Percentiles rank a stretch among this genome's conserved stretches.
phyloP scores from a whole-genome alignment of 2,888 invertebrate genomes.

The Steinernema scapterisci region DNA sequence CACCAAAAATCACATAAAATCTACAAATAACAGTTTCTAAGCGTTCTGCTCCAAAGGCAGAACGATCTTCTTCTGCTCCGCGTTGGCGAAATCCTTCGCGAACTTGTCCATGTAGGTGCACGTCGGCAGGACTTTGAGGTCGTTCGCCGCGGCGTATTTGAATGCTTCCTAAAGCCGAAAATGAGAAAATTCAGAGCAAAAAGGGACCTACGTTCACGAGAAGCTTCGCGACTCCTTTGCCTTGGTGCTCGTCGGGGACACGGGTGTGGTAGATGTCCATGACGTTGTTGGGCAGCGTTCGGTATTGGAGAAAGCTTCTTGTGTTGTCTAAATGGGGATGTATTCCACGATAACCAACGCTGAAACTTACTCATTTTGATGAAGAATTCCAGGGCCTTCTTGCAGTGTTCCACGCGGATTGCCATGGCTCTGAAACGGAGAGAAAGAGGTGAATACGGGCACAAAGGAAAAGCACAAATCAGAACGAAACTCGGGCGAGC shows the following conservation, averaged over 20 bases:
- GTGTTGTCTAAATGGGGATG: slow-evolving; percentile 39
- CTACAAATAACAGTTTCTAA: no score
- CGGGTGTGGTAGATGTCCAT: slow-evolving; percentile 69
- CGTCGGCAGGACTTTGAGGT: slow-evolving; percentile 75
- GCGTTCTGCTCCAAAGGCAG: background rate
- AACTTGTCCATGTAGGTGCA: slow-evolving; percentile 78
- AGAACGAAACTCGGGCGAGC: no score
- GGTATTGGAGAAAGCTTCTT: slow-evolving; percentile 65
- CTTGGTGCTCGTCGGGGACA: slow-evolving; percentile 67
- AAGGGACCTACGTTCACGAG: slow-evolving; percentile 59
- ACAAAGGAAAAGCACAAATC: no score
- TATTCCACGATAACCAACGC: background rate
- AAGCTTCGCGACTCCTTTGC: slow-evolving; percentile 68
- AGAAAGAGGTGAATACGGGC: no score
- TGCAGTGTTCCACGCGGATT: slow-evolving; percentile 48
- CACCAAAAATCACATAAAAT: no score
- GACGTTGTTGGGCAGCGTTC: slow-evolving; percentile 55
- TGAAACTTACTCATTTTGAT: slow-evolving; percentile 49
- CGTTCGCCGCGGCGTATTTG: slow-evolving; percentile 75
- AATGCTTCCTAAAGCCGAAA: slow-evolving; percentile 75
- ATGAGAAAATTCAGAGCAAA: no score
- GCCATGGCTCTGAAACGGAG: background rate
- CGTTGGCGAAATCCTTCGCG: slow-evolving; percentile 69
- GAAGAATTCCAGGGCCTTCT: slow-evolving; percentile 52
- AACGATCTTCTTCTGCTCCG: slow-evolving; percentile 48